A percentile compares a stretch with the other conserved stretches of the same genome.
These are phyloP conservation scores for Brachyalestes nurse DNA, from an alignment of 2,797 vertebrate species.

Conservation along the genomic window DNA sequence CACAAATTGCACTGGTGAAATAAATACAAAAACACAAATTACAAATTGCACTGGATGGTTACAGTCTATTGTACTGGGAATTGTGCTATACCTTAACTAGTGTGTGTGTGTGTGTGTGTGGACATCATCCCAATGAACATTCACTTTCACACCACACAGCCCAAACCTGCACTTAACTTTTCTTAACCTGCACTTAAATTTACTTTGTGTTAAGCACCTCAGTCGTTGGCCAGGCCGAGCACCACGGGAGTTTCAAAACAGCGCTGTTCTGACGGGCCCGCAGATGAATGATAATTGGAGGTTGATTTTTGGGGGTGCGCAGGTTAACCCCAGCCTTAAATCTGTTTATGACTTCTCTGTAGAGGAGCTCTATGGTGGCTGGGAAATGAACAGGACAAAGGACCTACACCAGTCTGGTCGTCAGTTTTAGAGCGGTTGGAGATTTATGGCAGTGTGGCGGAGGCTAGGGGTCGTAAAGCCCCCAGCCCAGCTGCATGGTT, in stretches of 20 bases:
- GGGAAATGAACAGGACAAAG: slow-evolving; percentile 69
- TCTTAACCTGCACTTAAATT: slow-evolving; percentile 39
- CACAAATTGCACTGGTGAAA: too few species aligned
- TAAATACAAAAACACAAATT: too few species aligned
- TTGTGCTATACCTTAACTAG: not conserved
- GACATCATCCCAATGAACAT: not conserved
- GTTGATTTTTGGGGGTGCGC: slow-evolving; percentile 47
- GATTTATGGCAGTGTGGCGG: slow-evolving; percentile 63
- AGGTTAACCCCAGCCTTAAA: slow-evolving; percentile 58
- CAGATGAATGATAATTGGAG: slow-evolving; percentile 50
- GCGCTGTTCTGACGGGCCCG: slow-evolving; percentile 1
- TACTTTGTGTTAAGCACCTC: slow-evolving; percentile 34
- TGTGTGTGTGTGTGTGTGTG: too few species aligned
- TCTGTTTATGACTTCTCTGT: slow-evolving; percentile 68
- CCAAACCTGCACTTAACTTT: slow-evolving; percentile 28
- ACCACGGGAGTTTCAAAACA: slow-evolving; percentile 32
- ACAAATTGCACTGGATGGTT: too few species aligned
- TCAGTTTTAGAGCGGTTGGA: slow-evolving; percentile 67
- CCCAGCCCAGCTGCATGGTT: slow-evolving; percentile 73
- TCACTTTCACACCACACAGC: not conserved
- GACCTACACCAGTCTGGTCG: slow-evolving; percentile 62
- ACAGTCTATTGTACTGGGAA: too few species aligned
- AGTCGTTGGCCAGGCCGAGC: slow-evolving; percentile 41
- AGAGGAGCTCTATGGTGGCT: slow-evolving; percentile 66
- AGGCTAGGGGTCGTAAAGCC: slow-evolving; percentile 66